These are phyloP conservation scores for Platycercus adscitus DNA, from an alignment of 2,113 vertebrate species.

Conservation along the genomic window DNA sequence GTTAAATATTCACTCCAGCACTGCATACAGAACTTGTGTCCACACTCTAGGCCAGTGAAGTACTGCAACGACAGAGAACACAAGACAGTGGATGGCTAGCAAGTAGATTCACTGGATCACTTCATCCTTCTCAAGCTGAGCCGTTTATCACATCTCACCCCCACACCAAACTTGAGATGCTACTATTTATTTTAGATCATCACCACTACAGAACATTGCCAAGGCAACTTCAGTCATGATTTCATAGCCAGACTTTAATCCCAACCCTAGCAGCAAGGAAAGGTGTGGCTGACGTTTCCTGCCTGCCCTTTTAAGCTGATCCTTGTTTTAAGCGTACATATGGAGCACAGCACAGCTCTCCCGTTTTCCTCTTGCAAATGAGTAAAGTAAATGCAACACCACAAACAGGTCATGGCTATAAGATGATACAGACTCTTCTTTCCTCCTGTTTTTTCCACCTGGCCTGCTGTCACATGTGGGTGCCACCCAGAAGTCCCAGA, in stretches of 20 bases:
- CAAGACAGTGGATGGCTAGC: neutral
- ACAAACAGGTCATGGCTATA: neutral
- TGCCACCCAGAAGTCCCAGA: neutral
- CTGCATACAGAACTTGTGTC: slow-evolving; percentile 99
- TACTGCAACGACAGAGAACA: slow-evolving; percentile 81
- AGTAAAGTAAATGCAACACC: neutral
- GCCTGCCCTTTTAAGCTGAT: neutral
- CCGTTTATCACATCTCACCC: neutral
- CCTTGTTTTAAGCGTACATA: neutral
- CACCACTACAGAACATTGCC: neutral
- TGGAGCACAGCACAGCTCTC: neutral
- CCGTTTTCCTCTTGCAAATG: neutral
- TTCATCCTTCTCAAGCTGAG: neutral
- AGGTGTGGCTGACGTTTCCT: neutral
- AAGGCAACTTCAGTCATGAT: neutral
- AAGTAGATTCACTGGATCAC: neutral
- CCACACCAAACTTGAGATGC: neutral
- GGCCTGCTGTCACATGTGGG: neutral
- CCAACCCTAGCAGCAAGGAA: neutral
- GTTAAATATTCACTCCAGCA: slow-evolving; percentile 99
- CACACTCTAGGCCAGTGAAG: slow-evolving; percentile 98
- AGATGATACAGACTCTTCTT: neutral
- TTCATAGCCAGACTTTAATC: neutral
- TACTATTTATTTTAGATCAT: neutral
- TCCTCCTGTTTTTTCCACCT: neutral